Base-by-base conservation (phyloP, 2,797 vertebrate genomes). In the Sebastes aleutianus region DNA sequence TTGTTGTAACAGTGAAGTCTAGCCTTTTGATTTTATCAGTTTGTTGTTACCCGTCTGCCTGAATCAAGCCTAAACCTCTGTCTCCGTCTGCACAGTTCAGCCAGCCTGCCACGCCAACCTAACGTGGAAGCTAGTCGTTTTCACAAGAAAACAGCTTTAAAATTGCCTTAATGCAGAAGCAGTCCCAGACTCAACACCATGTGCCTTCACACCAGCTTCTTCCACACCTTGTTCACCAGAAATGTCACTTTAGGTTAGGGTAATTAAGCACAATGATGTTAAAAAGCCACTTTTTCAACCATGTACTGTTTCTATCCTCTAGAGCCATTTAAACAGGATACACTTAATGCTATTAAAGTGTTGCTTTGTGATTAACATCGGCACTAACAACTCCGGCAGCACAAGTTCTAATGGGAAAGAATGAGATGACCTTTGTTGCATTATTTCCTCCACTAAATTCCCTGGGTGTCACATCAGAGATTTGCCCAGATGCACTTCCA, bases 401-500 rank as follows among this genome's bases (percentile, higher is more conserved):
- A 26, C 34, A 43, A 29, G 56, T 59, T 68, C 11, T 68, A 27
- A 74, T 67, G 34, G 63, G 50, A 26, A 57, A 63, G 8, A 78
- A 29, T 54, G 24, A 57, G 57, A 62, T 31, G 12, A 78, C 10
- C 62, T 70, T 27, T 14, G 34, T 18, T 56, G 16, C 14, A 27
- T 69, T 74, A 6, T 61, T 75, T 83, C 56, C 24, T 75, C 31
- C 13, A 13, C 4, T 16, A 11, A 36, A 74, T 74, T 80, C 31
- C 20, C 61, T 34, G 8, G 11, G 24, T 22, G 16, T 66, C 61
- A 29, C 62, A 72, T 1, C 8, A 56, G 3, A 64, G 2, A 24
- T 27, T 4, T 66, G 18, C 31, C 54, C 16, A 56, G 66, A 75
- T 3, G 1, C 36, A 54, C 27, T 66, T 62, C 13, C 29, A 10